Evolutionary conservation across 1,140 invertebrate species (phyloP).

Genomic region (Paracyclopina nana): DNA sequence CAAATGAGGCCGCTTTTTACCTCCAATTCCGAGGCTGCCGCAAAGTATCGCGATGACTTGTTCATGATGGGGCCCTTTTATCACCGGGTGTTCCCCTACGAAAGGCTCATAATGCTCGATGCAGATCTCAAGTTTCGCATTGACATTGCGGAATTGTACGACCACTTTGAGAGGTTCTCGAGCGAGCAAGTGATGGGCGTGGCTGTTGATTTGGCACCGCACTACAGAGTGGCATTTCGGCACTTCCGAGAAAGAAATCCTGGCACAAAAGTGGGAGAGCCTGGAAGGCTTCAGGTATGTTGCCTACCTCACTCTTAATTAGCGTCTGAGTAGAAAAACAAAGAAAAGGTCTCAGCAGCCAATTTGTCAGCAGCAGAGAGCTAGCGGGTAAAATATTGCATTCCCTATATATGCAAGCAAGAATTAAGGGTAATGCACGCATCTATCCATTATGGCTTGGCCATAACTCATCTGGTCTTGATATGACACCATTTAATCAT

Average conservation of each 20-base stretch:
- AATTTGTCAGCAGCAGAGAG: too few species aligned
- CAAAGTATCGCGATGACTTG: neutral
- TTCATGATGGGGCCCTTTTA: slow-evolving; percentile 3
- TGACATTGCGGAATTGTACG: neutral
- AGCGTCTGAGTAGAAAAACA: too few species aligned
- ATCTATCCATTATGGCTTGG: too few species aligned
- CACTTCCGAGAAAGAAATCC: neutral
- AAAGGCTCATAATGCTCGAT: neutral
- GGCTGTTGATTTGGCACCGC: neutral
- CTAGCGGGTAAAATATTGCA: too few species aligned
- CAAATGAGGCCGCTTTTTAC: neutral
- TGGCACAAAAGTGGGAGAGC: neutral
- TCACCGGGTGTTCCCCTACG: neutral
- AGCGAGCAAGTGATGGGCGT: neutral
- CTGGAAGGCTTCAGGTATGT: too few species aligned
- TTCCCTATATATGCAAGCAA: too few species aligned
- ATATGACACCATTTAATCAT: too few species aligned
- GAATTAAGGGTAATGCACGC: too few species aligned
- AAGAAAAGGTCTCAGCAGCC: too few species aligned
- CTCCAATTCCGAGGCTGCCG: neutral
- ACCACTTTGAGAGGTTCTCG: neutral
- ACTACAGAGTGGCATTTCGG: neutral
- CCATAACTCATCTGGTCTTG: too few species aligned
- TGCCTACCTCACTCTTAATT: too few species aligned
- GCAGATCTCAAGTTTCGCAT: neutral